phyloP scores from a whole-genome alignment of 2,113 vertebrate species.

The Lonchura striata region DNA sequence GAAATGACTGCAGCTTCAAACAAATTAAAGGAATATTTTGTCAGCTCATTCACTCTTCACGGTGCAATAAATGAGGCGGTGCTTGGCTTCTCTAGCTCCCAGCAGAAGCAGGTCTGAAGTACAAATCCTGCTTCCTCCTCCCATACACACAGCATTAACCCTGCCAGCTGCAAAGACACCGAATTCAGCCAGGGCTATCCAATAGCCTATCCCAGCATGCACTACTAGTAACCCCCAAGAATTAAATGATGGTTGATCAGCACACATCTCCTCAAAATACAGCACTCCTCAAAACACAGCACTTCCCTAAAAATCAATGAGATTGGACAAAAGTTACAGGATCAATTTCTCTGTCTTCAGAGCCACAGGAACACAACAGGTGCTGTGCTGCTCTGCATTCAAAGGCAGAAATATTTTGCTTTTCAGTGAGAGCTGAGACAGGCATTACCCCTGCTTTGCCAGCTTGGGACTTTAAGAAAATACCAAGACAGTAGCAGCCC shows the following conservation, averaged over 20 bases:
- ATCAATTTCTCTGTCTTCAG: neutral
- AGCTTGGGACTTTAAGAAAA: neutral
- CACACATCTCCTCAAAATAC: neutral
- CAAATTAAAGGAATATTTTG: neutral
- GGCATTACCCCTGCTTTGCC: neutral
- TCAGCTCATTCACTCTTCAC: neutral
- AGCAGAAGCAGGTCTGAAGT: neutral
- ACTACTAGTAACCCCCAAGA: neutral
- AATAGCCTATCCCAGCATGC: rapidly evolving
- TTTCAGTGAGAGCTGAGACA: neutral
- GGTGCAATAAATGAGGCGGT: rapidly evolving
- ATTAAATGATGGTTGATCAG: neutral
- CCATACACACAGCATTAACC: neutral
- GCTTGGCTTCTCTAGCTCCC: neutral
- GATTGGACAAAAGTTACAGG: neutral
- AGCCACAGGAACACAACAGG: neutral
- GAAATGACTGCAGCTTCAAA: constrained; percentile 34
- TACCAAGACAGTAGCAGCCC: neutral
- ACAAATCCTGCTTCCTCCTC: neutral
- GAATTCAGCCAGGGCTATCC: neutral
- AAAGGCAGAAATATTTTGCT: neutral
- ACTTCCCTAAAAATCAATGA: neutral
- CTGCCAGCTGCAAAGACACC: neutral
- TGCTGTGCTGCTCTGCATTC: neutral
- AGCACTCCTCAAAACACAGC: neutral